phyloP scores from a whole-genome alignment of 1,140 invertebrate genomes.

The Drosophila pseudoobscura region DNA sequence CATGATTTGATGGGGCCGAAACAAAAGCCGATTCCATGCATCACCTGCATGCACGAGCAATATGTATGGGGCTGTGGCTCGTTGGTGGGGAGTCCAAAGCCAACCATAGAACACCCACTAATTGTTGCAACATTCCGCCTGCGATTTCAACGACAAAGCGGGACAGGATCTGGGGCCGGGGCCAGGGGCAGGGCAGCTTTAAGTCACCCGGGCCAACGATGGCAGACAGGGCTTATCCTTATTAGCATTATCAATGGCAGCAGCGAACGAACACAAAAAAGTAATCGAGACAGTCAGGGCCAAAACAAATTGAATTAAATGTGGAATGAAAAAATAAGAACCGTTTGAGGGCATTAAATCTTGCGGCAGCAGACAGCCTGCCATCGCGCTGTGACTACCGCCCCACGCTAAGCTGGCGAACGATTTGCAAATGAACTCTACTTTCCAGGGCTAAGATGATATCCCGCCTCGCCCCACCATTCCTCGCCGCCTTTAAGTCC shows the following conservation, averaged over 20 bases:
- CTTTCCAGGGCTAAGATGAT: constrained; percentile 52
- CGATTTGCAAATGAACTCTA: constrained; percentile 79
- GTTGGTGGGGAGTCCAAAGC: constrained; percentile 14
- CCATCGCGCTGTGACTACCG: background rate
- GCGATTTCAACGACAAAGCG: constrained; percentile 3
- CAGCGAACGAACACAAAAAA: constrained; percentile 7
- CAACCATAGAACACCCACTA: constrained; percentile 51
- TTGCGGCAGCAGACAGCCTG: constrained; percentile 32
- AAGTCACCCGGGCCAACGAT: constrained; percentile 52
- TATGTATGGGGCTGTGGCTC: constrained; percentile 17
- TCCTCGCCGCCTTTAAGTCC: constrained; percentile 5
- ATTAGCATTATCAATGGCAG: constrained; percentile 78
- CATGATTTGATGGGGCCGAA: constrained; percentile 66
- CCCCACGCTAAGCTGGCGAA: constrained; percentile 67
- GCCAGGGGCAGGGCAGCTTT: constrained; percentile 26
- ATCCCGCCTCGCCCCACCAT: background rate
- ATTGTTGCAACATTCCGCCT: constrained; percentile 53
- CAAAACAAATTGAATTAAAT: constrained; percentile 78
- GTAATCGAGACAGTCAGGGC: constrained; percentile 69
- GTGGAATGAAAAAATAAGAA: constrained; percentile 20
- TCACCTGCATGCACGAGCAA: constrained; percentile 11
- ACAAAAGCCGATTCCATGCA: constrained; percentile 67
- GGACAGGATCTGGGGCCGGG: background rate
- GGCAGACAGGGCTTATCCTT: constrained; percentile 69
- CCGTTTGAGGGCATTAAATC: constrained; percentile 72